These are phyloP conservation scores for Threskiornis aethiopicus DNA, from an alignment of 2,797 vertebrate species.

Conservation along the genomic window DNA sequence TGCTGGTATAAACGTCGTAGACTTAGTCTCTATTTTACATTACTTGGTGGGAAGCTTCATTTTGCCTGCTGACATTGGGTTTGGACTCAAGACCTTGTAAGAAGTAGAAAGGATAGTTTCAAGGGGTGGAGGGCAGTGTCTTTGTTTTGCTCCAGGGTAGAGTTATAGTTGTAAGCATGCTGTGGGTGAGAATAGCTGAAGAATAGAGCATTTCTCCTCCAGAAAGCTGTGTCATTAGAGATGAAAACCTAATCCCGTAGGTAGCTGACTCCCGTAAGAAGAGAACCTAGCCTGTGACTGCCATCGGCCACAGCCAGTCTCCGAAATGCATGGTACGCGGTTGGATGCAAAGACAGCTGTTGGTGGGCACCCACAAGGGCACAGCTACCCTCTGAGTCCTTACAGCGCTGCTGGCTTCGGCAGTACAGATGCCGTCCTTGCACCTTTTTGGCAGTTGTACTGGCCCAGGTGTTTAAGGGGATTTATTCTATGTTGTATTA, in stretches of 20 bases:
- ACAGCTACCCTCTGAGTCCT: neutral
- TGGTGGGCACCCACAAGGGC: neutral
- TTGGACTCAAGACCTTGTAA: neutral
- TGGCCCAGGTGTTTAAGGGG: neutral
- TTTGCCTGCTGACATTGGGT: neutral
- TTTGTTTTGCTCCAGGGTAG: neutral
- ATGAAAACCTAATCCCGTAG: rapidly evolving
- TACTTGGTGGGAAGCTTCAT: neutral
- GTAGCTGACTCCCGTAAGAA: neutral
- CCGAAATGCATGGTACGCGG: rapidly evolving
- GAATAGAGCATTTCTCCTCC: neutral
- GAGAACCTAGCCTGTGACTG: neutral
- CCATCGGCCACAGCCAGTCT: rapidly evolving
- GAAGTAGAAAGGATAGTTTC: neutral
- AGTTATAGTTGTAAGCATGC: neutral
- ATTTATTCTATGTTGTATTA: neutral
- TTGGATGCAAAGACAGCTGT: neutral
- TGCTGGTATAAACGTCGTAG: neutral
- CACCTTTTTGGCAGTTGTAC: neutral
- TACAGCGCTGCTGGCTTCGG: neutral
- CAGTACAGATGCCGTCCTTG: neutral
- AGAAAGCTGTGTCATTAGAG: neutral
- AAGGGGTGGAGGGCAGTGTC: neutral
- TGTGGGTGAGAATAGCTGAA: neutral
- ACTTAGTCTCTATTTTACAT: neutral